Evolutionary conservation across 2,888 invertebrate genomes (phyloP).

Genomic region (Meteorus colon): DNA sequence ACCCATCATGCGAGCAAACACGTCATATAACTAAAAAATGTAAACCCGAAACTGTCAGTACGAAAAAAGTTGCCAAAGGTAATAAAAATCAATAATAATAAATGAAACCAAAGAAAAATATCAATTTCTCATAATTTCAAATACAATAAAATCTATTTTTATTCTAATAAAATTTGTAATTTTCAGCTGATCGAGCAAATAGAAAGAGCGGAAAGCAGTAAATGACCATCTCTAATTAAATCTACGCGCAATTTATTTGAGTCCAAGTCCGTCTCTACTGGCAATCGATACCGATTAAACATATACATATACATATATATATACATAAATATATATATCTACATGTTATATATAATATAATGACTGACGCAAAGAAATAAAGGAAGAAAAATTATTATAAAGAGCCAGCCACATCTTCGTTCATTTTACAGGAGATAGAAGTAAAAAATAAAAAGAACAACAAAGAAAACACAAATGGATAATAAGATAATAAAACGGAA

Average conservation of each 20-base stretch:
- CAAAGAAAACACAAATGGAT: constrained; percentile 32
- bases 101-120: background rate
- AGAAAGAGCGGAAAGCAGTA: constrained; percentile 71
- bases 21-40: constrained; percentile 90
- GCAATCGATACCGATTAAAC: constrained; percentile 27
- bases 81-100: constrained; percentile 1
- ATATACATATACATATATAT: constrained; percentile 30
- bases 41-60: constrained; percentile 75
- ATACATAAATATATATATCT: constrained; percentile 31
- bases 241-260: constrained; percentile 20
- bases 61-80: constrained; percentile 70
- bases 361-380: constrained; percentile 38
- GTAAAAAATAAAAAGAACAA: constrained; percentile 29
- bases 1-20: constrained; percentile 87
- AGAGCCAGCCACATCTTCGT: constrained; percentile 36
- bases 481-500: constrained; percentile 39
- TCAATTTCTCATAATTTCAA: constrained; percentile 3
- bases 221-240: constrained; percentile 39
- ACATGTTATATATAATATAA: constrained; percentile 42
- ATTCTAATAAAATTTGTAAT: constrained; percentile 20
- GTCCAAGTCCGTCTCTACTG: constrained; percentile 2
- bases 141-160: background rate
- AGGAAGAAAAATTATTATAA: constrained; percentile 38
- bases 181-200: constrained; percentile 69
- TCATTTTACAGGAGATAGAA: constrained; percentile 39